Base-by-base conservation (phyloP, 64 coral and sea anemone genomes). In the Actinia tenebrosa region DNA sequence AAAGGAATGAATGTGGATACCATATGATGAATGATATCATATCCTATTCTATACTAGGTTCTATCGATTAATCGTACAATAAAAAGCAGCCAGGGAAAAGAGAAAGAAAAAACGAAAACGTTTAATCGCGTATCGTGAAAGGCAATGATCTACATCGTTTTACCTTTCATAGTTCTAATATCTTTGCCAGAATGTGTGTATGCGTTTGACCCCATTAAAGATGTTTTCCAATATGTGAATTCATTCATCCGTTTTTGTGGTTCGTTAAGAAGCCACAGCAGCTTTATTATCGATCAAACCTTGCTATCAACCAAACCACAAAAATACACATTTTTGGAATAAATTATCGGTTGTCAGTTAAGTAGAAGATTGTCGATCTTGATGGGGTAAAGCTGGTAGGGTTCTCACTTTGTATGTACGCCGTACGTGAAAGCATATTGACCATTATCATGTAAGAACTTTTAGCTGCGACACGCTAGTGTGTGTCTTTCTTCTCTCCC, bases 261-360 rank as follows among this genome's bases (percentile, higher is more conserved):
- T 66, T 66, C 7, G 1, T 23, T 5, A 9, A 37, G n/a, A 66
- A 23, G 63, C 63, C n/a, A 66, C n/a, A 66, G 22, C 63, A 66
- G 63, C 63, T 66, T 66, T 66, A 23, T 18, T 66, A 23, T 66
- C 22, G 63, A 66, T 75, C 26, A 75, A 42, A 30, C 20, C 14
- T 75, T 13, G 25, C 26, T 75, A 75, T 75, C 69, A 75, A 37
- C 10, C 13, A 75, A 75, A 75, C 69, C 26, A 30, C n/a, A 75
- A 75, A 42, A 2, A 25, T 25, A 75, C 37, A 75, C 69, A 75
- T 75, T 26, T 75, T 75, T 43, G 26, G 42, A 7, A 75, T 43
- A 75, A 75, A 75, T 75, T 42, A 75, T 75, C n/a, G 26, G 25
- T 25, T 75, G 69, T 30, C 69, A 75, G 42, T 66, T 66, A 66